Evolutionary conservation across 2,113 vertebrate genomes (phyloP), one percentile per base, ranked within the genome.

Genomic region (Vireo altiloquus): DNA sequence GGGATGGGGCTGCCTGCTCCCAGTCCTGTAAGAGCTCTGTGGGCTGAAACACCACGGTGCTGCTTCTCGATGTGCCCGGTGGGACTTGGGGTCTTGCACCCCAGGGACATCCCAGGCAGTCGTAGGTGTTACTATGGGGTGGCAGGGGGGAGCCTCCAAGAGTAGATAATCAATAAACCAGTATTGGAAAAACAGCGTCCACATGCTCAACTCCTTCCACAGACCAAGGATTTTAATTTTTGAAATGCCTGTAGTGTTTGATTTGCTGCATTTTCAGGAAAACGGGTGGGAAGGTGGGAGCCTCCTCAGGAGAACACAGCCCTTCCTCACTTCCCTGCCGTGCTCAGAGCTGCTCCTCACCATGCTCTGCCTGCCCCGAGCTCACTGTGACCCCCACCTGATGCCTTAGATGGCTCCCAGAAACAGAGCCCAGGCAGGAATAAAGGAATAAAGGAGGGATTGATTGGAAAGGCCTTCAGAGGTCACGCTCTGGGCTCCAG

Each of bases 31-130:
- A n/a, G n/a, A 44, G 21, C 63, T 37, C 68, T 23, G 20, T 4
- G 6, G 47, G 37, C 15, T 39, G 0, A 28, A 44, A 17, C 3
- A 18, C 31, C 0, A 0, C 14, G 6, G 19, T 6, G 3, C 15
- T 21, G 37, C 49, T 24, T 31, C 47, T 2, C 0, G 1, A 7
- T 28, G 40, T 39, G 59, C 27, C 25, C 2, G 0, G 33, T 10
- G n/a, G 61, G 30, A 64, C 2, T 16, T 9, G 46, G 25, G 27
- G 7, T 30, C 31, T 1, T 3, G 28, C 49, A 18, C 3, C 20
- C 50, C 61, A 7, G 61, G 40, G 30, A 24, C 77, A 46, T 8
- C 11, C 15, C 47, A 16, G 68, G 50, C 9, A 3, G 40, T 16
- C 4, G 6, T 31, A 37, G 13, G 4, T 25, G 20, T 23, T 21